Evolutionary conservation across 1,140 invertebrate genomes (phyloP), one percentile per base, ranked within the genome.

Genomic region (fruit fly (Drosophila melanogaster)): DNA sequence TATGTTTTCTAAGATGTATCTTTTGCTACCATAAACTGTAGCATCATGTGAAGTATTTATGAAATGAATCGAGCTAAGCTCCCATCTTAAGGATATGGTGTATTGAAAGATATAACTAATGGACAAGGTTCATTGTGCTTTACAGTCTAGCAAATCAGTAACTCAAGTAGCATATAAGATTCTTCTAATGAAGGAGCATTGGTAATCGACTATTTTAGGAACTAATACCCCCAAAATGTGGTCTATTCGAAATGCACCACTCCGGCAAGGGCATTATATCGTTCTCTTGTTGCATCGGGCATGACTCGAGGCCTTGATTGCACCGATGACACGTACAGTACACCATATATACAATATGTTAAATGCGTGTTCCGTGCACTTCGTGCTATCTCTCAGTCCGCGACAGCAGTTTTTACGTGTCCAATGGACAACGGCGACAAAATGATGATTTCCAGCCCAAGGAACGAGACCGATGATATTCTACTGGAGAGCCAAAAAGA

Each of bases 311-410:
- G 47, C 72, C 59, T 75, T 66, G 54, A 75, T 53, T 40, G 30
- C 47, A 35, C 47, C 47, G 72, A 65, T 75, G 71, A 75, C 72
- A 75, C 71, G 72, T 75, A 75, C 71, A 35, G 46, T 53, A 40
- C 38, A 40, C 30, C 49, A 43, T 15, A 50, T 44, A 51, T 30
- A 35, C 59, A 75, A 43, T 65, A 40, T 75, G 71, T 62, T 62
- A 44, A n/a, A 38, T 70, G 66, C 65, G 41, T 70, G 64, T 70
- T 67, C 47, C 19, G 46, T 33, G 59, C 64, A 26, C 46, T 65
- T 41, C 26, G 37, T 26, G 40, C 43, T 57, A 57, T 70, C 50
- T 49, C 7, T 22, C 11, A 43, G 5, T 10, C 40, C 14, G 59
- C 19, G 47, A 54, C 49, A 62, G 24, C 17, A 10, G 41, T 41